A percentile compares a stretch with the other conserved stretches of the same genome.
Evolutionary conservation across 2,888 invertebrate species (phyloP).

Genomic region (Hybos culiciformis): DNA sequence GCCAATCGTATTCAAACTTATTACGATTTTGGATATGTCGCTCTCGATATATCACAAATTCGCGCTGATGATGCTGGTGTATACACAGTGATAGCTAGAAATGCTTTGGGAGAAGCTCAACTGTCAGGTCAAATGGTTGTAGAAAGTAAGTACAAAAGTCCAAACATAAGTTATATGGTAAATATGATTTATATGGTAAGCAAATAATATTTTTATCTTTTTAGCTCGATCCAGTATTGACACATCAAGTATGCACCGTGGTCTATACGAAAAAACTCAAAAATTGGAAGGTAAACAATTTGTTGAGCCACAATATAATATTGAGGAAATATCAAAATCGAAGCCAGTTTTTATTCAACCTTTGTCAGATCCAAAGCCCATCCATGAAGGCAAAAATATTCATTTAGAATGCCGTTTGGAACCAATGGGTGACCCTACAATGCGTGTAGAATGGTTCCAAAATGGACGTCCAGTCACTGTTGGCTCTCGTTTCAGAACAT

Average conservation of each 20-base stretch:
- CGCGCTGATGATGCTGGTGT: conserved; percentile 85
- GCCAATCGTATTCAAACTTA: conserved; percentile 88
- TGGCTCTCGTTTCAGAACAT: conserved; percentile 84
- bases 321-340: conserved; percentile 84
- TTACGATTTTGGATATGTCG: conserved; percentile 94
- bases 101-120: conserved; percentile 79
- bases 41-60: conserved; percentile 85
- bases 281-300: conserved; percentile 74
- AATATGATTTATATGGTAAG: not conserved
- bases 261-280: conserved; percentile 73
- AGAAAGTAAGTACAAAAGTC: conserved; percentile 55
- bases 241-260: conserved; percentile 80
- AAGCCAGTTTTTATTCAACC: conserved; percentile 91
- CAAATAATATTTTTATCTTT: conserved; percentile 23
- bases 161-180: not conserved
- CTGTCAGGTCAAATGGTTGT: conserved; percentile 71
- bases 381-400: conserved; percentile 78
- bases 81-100: conserved; percentile 86
- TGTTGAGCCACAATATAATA: conserved; percentile 75
- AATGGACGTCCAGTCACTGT: conserved; percentile 82
- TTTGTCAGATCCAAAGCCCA: conserved; percentile 69
- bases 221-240: conserved; percentile 77
- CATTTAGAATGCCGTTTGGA: conserved; percentile 84
- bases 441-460: conserved; percentile 92
- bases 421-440: conserved; percentile 91